A percentile compares a stretch with the other conserved stretches of the same genome.
phyloP scores from a whole-genome alignment of 2,888 invertebrate genomes.

The Caenorhabditis wallacei region DNA sequence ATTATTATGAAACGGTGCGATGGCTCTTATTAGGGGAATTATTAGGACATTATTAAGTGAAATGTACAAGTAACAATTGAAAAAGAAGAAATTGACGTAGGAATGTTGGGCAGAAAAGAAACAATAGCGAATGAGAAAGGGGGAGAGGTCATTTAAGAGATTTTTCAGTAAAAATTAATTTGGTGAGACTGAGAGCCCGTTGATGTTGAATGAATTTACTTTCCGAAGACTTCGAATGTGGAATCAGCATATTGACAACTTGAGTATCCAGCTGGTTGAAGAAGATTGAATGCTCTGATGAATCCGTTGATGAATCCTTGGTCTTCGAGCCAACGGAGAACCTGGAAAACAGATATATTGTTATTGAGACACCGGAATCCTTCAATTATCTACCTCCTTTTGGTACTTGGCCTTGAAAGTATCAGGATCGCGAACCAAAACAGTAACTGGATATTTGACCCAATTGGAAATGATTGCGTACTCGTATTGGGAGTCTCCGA shows the following conservation, averaged over 20 bases:
- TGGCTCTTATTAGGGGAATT: conserved; percentile 50
- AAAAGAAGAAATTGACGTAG: conserved; percentile 21
- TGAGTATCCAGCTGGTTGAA: conserved; percentile 82
- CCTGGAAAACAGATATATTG: conserved; percentile 60
- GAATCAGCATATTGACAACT: conserved; percentile 83
- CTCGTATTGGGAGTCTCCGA: conserved; percentile 83
- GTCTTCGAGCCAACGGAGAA: conserved; percentile 77
- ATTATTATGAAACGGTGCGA: conserved; percentile 12
- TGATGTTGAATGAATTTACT: conserved; percentile 54
- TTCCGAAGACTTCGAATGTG: conserved; percentile 83
- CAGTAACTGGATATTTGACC: conserved; percentile 83
- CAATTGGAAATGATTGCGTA: conserved; percentile 83
- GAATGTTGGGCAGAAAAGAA: conserved; percentile 49
- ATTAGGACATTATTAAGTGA: conserved; percentile 40
- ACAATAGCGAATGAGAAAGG: conserved; percentile 23
- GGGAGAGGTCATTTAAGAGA: conserved; percentile 65
- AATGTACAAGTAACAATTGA: conserved; percentile 59
- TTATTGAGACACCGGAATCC: not conserved
- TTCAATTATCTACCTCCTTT: conserved; percentile 67
- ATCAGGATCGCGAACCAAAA: conserved; percentile 83
- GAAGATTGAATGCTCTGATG: conserved; percentile 83
- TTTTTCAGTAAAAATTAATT: conserved; percentile 51
- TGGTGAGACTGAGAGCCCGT: conserved; percentile 35
- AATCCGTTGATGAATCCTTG: conserved; percentile 83
- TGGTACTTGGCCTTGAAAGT: conserved; percentile 82